Conservation (phyloP, 2,888 invertebrate genomes). For the Coleophora flavipennella region DNA sequence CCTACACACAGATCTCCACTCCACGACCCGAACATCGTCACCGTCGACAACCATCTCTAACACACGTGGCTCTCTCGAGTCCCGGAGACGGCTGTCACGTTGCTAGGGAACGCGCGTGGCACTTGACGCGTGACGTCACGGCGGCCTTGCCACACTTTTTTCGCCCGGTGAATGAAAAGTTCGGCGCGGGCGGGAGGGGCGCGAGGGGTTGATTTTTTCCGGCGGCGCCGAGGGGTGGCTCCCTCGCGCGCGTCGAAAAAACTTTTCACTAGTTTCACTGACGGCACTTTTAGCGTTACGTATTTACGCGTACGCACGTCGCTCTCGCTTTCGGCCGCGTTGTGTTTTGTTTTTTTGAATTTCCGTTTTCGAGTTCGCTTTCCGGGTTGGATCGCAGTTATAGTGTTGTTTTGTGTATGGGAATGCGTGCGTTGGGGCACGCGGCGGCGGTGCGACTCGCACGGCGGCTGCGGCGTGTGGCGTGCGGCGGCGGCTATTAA, state of each 20-base stretch:
- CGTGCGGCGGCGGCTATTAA: conserved; percentile 66
- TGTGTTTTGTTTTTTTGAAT: conserved; percentile 30
- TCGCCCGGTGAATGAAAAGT: conserved; percentile 76
- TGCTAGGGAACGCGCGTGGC: conserved; percentile 68
- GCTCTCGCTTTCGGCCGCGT: conserved; percentile 46
- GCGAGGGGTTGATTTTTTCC: conserved; percentile 65
- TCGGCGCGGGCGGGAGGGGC: conserved; percentile 66
- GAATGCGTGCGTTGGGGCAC: conserved; percentile 44
- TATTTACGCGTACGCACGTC: conserved; percentile 59
- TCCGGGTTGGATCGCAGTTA: conserved; percentile 20
- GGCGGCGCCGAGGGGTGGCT: conserved; percentile 52
- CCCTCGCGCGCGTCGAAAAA: conserved; percentile 63
- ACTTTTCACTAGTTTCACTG: conserved; percentile 72
- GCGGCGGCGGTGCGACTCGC: conserved; percentile 42
- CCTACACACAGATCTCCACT: conserved; percentile 36
- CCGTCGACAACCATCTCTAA: conserved; percentile 30
- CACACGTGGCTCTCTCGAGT: conserved; percentile 17
- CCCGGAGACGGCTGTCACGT: conserved; percentile 35
- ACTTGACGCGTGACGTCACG: conserved; percentile 70
- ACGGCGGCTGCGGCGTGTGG: conserved; percentile 44
- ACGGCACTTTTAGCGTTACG: conserved; percentile 67
- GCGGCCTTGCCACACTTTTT: conserved; percentile 74
- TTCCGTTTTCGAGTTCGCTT: conserved; percentile 25
- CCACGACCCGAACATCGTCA: conserved; percentile 28
- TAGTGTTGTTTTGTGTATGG: conserved; percentile 23